Base-by-base conservation (phyloP, 64 coral and sea anemone species). In the Catalaphyllia jardinei region DNA sequence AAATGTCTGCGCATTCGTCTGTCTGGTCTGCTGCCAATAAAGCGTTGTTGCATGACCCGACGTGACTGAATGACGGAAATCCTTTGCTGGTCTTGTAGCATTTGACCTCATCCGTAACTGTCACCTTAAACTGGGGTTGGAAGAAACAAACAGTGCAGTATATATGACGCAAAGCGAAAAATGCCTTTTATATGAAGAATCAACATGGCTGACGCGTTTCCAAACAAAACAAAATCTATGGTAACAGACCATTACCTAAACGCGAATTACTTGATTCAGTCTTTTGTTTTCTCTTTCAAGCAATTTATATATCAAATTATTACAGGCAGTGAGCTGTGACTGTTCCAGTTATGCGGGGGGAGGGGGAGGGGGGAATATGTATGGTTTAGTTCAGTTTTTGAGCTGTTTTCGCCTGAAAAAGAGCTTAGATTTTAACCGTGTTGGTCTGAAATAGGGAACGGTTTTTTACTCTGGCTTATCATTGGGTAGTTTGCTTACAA, bases 191-290 rank as follows among this genome's bases (percentile, higher is more conserved):
- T 31, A 52, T 29, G 14, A 51, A 62, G 28, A n/a, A 59, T 81
- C 79, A 81, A 35, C 81, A 71, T 38, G 42, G 35, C 24, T 2
- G 9, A 17, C 71, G 81, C 81, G 42, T 20, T 85, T 52, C 22
- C 35, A 85, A 85, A 85, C 81, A 69, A 69, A 50, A 20, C 10
- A 35, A 46, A 35, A 64, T 83, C 80, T 67, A 65, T 83, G 80
- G 61, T 38, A 85, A 85, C 63, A 85, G 59, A 85, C 67, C 51
- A 38, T 49, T 12, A 25, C 63, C 52, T 17, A 29, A 85, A 85
- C 33, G 38, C 14, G 28, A 80, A 60, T 22, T 29, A 62, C 42
- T 69, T 85, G 33, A 85, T 85, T 71, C 35, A 71, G 39, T 16
- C 81, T 50, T 80, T 85, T 85, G 81, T 85, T 85, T 49, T 69